Evolutionary conservation across 2,113 vertebrate genomes (phyloP), one percentile per base, ranked within the genome.

Genomic region (Upupa epops): DNA sequence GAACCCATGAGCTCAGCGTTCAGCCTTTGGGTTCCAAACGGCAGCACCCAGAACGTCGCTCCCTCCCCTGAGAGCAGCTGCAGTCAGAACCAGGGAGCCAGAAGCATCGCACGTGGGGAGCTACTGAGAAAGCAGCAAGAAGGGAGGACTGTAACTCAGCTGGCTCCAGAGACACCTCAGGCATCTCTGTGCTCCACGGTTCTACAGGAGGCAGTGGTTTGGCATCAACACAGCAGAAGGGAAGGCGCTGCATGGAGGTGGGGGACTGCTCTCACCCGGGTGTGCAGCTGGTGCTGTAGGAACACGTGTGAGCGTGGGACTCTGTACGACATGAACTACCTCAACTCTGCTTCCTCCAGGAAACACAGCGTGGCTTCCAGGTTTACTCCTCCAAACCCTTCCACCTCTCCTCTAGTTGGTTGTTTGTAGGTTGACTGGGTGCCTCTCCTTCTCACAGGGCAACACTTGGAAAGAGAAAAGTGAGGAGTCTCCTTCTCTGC

Each of bases 261-360:
- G 92, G 96, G 94, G 94, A 96, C 92, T 49, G 29, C 11, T 87
- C 65, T 56, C 81, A 80, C 72, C 66, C 76, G 36, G 85, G 75
- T 54, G 56, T 81, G 61, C 78, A 80, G 75, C 7, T 29, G 34
- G 61, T 28, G 52, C 74, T 60, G 65, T 65, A 80, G 84, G 51
- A 42, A 70, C 13, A 55, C 46, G 32, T 60, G 46, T 34, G 83
- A 86, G 92, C 45, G 40, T 86, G 55, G 89, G 40, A 15, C 59
- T 60, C 15, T 40, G 63, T 81, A 69, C 63, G 86, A 65, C 86
- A 75, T 88, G 90, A 96, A 97, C 97, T 98, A 98, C 97, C 97
- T 98, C 97, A 97, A 60, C 74, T 95, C 78, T 65, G 49, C 80
- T 59, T 89, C 95, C 96, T 89, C 89, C 76, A 73, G 87, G 70